Base-by-base conservation (phyloP, 2,797 vertebrate genomes). In the Rhynchonycteris naso region DNA sequence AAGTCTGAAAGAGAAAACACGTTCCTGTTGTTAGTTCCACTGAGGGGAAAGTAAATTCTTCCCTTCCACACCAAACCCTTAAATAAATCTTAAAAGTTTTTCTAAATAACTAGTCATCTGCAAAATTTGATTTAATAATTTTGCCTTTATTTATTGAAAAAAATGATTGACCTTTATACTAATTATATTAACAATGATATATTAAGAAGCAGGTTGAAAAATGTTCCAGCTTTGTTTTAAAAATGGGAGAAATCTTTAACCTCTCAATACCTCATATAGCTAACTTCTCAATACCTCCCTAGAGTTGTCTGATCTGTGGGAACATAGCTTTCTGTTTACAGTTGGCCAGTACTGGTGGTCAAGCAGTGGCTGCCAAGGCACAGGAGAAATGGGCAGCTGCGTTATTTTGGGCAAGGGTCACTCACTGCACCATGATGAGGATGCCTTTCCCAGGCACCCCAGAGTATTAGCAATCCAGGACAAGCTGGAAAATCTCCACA, bases 101-200 rank as follows among this genome's bases (percentile, higher is more conserved):
- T 14, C 47, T 30, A 35, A 3, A 26, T 50, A 58, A 69, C 22
- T 35, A 71, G n/a, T 38, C 54, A 65, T 82, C 86, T 90, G 24
- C 13, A 56, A 10, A 10, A 52, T 66, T 84, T 56, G 16, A 30
- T 43, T 91, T 33, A 65, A 66, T 74, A 54, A 58, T 52, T 95
- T 90, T 89, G 8, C 58, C 91, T 96, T 92, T 35, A 30, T 87
- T 79, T 30, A n/a, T 10, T 1, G 33, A 38, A 94, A 38, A 54
- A 47, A 38, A 18, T 38, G 4, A 38, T 22, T 90, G 59, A 33
- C 5, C 5, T 81, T 81, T 63, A 59, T 85, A 61, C 7, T 50
- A 66, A 68, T 92, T 90, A 63, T 50, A n/a, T 91, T 59, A 63
- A 83, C 35, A 52, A 22, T 58, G 43, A 79, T 30, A 35, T 81